Base-by-base conservation (phyloP, 2,113 vertebrate genomes). In the Aptenodytes forsteri region DNA sequence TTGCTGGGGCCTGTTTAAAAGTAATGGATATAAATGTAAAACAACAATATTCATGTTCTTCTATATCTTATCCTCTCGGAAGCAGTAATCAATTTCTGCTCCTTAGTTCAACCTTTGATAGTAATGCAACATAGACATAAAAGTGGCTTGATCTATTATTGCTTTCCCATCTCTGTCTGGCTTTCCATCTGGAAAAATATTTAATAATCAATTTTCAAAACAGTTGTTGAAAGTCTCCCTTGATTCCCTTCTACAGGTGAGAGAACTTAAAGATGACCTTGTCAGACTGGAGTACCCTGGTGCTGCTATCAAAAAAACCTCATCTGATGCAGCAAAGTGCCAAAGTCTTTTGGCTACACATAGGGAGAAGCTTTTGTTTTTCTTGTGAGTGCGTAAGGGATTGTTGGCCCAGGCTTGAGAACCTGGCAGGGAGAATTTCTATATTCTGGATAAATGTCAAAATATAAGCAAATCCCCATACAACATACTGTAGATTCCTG, bases 391-490 rank as follows among this genome's bases (percentile, higher is more conserved):
- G 42, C 92, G 59, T 85, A 91, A 93, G 49, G 75, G 44, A 92
- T 88, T 94, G 78, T 69, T 95, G 93, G 83, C 83, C 64, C 40
- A 87, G 73, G 26, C 52, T 73, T 78, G 83, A 89, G 79, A 94
- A 91, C 38, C 96, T 88, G 95, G 78, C 89, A 92, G 67, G 46
- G 77, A 70, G 46, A 94, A 91, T 93, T 69, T 83, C 91, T 89
- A 5, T 79, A 92, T 75, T 80, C 71, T 97, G 93, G 94, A 96
- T 86, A 80, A 91, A 79, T 86, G 79, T 83, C 95, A 97, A 94
- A 95, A 91, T 82, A 96, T 91, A 91, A 96, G 89, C 83, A 97
- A 95, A 93, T 92, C 77, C 61, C 87, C 36, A 50, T 71, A 89
- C 44, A 93, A 42, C 59, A 86, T 92, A 78, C 56, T 93, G 77